Conservation (phyloP, 2,797 vertebrate species). For the Pygocentrus nattereri region DNA sequence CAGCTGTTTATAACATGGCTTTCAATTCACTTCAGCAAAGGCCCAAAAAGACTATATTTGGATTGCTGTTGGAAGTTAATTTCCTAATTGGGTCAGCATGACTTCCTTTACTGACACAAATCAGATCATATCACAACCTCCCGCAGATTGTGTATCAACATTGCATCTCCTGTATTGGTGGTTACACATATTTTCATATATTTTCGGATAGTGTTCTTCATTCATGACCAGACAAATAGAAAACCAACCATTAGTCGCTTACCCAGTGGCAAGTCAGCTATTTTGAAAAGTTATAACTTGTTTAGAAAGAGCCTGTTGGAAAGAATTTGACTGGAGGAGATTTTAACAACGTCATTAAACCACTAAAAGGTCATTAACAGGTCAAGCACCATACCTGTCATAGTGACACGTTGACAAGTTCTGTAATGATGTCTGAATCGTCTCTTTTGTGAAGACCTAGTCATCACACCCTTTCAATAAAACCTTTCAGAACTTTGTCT, state of each 20-base stretch:
- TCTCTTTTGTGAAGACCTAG: neutral
- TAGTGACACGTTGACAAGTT: neutral
- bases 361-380: too few species aligned
- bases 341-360: too few species aligned
- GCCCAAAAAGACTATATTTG: neutral
- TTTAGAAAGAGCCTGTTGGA: neutral
- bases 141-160: neutral
- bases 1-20: neutral
- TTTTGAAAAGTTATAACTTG: neutral
- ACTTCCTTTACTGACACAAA: neutral
- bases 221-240: too few species aligned
- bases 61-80: neutral
- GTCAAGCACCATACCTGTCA: neutral
- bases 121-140: neutral
- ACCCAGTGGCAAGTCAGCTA: neutral
- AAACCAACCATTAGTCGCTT: too few species aligned
- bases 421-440: neutral
- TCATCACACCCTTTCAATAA: slow-evolving; percentile 7
- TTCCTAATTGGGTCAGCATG: neutral
- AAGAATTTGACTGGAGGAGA: neutral
- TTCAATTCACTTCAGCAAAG: neutral
- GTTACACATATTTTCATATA: too few species aligned
- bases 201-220: too few species aligned
- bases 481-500: neutral
- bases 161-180: neutral